Conservation (phyloP, 2,113 vertebrate species). For the Ageneiosus marmoratus region DNA sequence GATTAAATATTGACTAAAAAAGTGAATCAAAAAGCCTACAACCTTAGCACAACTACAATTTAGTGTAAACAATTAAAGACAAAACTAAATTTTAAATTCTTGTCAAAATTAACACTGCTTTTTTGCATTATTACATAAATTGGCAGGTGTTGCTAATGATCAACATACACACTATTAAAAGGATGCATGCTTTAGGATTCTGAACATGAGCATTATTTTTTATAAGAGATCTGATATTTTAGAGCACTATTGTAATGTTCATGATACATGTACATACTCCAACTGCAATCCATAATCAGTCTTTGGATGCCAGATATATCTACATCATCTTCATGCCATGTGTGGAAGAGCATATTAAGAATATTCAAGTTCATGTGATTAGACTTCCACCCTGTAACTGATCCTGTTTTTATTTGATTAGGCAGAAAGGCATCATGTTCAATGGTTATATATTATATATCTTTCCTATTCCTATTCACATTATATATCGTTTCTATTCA, state of each 20-base stretch:
- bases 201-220: neutral
- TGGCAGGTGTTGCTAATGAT: neutral
- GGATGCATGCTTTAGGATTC: neutral
- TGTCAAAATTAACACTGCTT: too few species aligned
- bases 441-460: neutral
- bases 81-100: too few species aligned
- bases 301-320: neutral
- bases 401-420: neutral
- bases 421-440: neutral
- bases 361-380: neutral
- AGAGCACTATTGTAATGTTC: neutral
- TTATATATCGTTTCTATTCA: neutral
- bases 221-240: neutral
- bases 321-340: neutral
- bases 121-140: too few species aligned
- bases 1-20: too few species aligned
- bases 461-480: too few species aligned
- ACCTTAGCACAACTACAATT: too few species aligned
- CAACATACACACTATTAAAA: neutral
- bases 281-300: neutral
- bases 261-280: neutral
- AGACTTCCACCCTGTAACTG: neutral
- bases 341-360: neutral
- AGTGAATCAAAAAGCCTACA: too few species aligned
- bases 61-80: too few species aligned